Conservation (phyloP, 2,888 invertebrate genomes). For the Xestia xanthographa region DNA sequence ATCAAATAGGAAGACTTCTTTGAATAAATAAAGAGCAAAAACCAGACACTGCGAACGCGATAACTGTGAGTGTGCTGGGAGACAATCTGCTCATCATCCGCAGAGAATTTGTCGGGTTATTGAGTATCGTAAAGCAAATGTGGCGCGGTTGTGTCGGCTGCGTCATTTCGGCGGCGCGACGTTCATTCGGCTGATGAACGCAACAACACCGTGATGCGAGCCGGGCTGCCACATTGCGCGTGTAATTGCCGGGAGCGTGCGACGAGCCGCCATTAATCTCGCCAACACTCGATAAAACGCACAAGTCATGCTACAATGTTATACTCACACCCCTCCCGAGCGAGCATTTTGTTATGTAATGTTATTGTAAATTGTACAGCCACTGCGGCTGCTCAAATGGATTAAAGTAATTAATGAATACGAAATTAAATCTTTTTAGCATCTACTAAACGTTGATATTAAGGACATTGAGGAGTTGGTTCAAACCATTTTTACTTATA, state of each 20-base stretch:
- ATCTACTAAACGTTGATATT: neutral
- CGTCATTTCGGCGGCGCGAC: slow-evolving; percentile 68
- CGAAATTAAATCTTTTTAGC: neutral
- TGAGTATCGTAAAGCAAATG: slow-evolving; percentile 64
- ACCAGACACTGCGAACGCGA: slow-evolving; percentile 50
- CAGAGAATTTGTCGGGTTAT: slow-evolving; percentile 55
- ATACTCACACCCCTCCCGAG: slow-evolving; percentile 73
- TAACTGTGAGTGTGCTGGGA: slow-evolving; percentile 44
- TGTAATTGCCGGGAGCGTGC: slow-evolving; percentile 87
- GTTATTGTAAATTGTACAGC: slow-evolving; percentile 62
- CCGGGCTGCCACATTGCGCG: slow-evolving; percentile 85
- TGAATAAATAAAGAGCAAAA: slow-evolving; percentile 58
- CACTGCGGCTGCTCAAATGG: slow-evolving; percentile 46
- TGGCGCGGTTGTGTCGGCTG: slow-evolving; percentile 60
- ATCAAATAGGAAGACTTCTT: slow-evolving; percentile 58
- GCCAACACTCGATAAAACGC: slow-evolving; percentile 88
- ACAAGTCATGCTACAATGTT: slow-evolving; percentile 86
- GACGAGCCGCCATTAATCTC: slow-evolving; percentile 88
- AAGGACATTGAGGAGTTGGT: neutral
- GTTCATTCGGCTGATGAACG: slow-evolving; percentile 73
- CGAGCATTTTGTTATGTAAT: slow-evolving; percentile 65
- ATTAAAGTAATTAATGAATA: slow-evolving; percentile 54
- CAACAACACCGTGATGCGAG: slow-evolving; percentile 80
- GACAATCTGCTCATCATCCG: slow-evolving; percentile 56
- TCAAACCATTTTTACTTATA: neutral